Conservation (phyloP, 2,888 invertebrate species). For the Biston stratarius region DNA sequence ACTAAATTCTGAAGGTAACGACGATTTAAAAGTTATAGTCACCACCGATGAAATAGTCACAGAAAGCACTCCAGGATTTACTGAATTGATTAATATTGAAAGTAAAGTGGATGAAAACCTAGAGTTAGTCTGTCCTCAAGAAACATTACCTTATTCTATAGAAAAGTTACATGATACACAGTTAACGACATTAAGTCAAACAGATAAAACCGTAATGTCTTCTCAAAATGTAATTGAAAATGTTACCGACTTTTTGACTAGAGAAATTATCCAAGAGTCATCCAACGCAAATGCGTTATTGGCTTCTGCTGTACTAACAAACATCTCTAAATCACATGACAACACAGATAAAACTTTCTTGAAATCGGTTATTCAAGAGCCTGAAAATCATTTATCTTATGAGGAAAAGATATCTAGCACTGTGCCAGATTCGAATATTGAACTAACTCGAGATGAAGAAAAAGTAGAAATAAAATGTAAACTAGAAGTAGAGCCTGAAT, state of each 20-base stretch:
- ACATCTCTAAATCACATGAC: neutral
- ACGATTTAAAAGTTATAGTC: neutral
- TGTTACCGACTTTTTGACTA: constrained; percentile 32
- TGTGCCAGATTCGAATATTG: neutral
- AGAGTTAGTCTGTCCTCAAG: neutral
- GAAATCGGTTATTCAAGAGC: neutral
- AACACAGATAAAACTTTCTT: neutral
- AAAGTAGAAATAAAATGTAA: neutral
- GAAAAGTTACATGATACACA: neutral
- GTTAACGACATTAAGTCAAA: constrained; percentile 4
- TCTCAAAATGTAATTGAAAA: constrained; percentile 17
- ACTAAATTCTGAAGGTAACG: constrained; percentile 18
- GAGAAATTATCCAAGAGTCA: constrained; percentile 31
- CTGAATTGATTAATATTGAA: constrained; percentile 2
- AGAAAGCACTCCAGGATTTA: neutral
- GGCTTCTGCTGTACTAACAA: neutral
- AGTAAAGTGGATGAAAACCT: constrained; percentile 5
- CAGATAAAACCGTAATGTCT: constrained; percentile 16
- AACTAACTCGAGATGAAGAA: neutral
- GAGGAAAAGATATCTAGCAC: neutral
- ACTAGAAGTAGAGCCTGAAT: neutral
- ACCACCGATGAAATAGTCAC: neutral
- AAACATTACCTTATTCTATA: neutral
- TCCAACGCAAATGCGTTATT: constrained; percentile 4
- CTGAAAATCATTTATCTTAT: neutral